Percentiles rank a stretch among this genome's conserved stretches.
Evolutionary conservation across 2,888 invertebrate species (phyloP).

Genomic region (Theretra japonica): DNA sequence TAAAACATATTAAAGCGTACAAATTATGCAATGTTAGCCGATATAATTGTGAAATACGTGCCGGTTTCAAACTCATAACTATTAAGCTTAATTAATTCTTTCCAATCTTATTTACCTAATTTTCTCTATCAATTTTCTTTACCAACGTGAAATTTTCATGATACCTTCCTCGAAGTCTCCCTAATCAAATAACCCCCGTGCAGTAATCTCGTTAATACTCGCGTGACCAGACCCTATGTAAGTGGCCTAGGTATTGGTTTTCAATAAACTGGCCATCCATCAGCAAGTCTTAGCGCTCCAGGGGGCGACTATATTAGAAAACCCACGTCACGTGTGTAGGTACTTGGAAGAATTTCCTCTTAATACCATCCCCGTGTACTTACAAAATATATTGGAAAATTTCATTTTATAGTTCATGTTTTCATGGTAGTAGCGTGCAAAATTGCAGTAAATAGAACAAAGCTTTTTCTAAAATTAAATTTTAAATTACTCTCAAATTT

Average conservation of each 20-base stretch:
- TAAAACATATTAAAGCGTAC: too few relatives aligned
- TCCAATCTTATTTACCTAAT: background rate
- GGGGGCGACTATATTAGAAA: conserved; percentile 83
- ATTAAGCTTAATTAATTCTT: too few relatives aligned
- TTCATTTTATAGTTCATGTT: background rate
- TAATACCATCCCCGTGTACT: background rate
- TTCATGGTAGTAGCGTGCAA: background rate
- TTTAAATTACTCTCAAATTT: too few relatives aligned
- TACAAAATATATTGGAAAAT: background rate
- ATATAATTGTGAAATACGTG: too few relatives aligned
- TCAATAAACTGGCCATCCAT: conserved; percentile 82
- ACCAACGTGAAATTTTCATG: background rate
- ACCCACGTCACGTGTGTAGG: conserved; percentile 74
- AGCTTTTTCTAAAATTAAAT: too few relatives aligned
- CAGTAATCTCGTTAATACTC: conserved; percentile 64
- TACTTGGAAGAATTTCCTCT: conserved; percentile 20
- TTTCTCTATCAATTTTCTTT: too few relatives aligned
- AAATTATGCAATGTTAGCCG: too few relatives aligned
- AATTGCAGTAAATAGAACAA: too few relatives aligned
- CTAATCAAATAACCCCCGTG: conserved; percentile 60
- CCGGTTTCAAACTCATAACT: too few relatives aligned
- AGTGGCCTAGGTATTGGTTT: conserved; percentile 73
- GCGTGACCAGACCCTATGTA: conserved; percentile 72
- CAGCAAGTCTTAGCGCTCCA: conserved; percentile 74
- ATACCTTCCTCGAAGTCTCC: conserved; percentile 7